Percentiles rank a stretch among this genome's conserved stretches.
Evolutionary conservation across 2,113 vertebrate species (phyloP).

Genomic region (Perca flavescens): DNA sequence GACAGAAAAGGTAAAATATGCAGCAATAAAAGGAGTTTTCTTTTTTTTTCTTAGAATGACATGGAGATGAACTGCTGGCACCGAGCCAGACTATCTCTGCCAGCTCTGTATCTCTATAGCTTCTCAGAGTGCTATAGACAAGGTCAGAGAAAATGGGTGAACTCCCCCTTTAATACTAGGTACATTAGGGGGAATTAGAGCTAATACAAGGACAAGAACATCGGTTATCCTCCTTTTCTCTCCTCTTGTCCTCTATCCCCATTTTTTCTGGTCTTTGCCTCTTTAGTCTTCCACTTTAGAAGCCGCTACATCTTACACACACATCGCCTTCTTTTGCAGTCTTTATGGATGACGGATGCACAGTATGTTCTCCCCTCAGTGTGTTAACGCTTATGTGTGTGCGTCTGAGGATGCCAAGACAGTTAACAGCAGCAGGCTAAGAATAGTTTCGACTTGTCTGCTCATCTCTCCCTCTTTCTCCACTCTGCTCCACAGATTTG

Average conservation of each 20-base stretch:
- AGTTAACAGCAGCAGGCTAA: conserved; percentile 73
- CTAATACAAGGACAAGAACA: conserved; percentile 77
- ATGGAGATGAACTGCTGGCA: conserved; percentile 64
- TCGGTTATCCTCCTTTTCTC: conserved; percentile 59
- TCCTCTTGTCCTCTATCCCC: conserved; percentile 29
- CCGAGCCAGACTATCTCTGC: conserved; percentile 64
- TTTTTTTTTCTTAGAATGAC: conserved; percentile 51
- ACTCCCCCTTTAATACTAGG: conserved; percentile 77
- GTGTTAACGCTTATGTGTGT: conserved; percentile 2
- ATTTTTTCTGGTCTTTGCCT: conserved; percentile 5
- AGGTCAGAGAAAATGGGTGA: conserved; percentile 82
- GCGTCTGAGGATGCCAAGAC: conserved; percentile 55
- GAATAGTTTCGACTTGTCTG: conserved; percentile 69
- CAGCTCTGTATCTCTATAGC: conserved; percentile 56
- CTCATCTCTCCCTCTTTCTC: conserved; percentile 47
- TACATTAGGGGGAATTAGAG: conserved; percentile 78
- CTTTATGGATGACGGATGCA: conserved; percentile 47
- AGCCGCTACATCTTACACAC: neutral
- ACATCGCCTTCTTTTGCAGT: conserved; percentile 30
- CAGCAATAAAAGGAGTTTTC: conserved; percentile 52
- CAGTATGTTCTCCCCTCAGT: conserved; percentile 19
- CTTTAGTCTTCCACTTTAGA: conserved; percentile 6
- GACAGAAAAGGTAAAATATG: conserved; percentile 60
- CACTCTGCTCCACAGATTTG: conserved; percentile 45
- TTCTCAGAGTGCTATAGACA: conserved; percentile 67